Conservation (phyloP, 2,113 vertebrate species). For the Dolichallabes microphthalmus region DNA sequence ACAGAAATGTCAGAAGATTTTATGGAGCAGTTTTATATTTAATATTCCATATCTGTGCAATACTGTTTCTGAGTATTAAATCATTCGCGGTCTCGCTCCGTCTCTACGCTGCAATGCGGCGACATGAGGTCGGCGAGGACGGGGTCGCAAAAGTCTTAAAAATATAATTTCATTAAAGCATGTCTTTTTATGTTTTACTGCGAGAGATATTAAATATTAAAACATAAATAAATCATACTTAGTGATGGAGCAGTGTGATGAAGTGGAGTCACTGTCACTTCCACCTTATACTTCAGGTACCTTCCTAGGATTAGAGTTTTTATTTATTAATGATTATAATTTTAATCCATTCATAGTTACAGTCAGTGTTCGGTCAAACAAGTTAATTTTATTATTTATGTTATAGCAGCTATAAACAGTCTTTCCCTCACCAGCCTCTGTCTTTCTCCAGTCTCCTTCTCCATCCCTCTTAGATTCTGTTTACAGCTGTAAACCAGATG, state of each 20-base stretch:
- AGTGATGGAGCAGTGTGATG: not conserved
- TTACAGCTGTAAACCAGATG: no score
- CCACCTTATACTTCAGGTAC: not conserved
- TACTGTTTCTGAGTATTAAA: not conserved
- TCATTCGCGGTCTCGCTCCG: not conserved
- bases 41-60: not conserved
- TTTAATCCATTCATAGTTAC: not conserved
- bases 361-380: not conserved
- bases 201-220: not conserved
- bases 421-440: not conserved
- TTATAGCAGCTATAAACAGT: not conserved
- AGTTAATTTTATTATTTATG: not conserved
- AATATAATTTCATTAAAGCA: not conserved
- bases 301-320: not conserved
- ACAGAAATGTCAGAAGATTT: not conserved
- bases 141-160: not conserved
- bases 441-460: not conserved
- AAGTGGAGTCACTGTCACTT: not conserved
- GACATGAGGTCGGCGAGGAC: not conserved
- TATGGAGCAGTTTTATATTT: not conserved
- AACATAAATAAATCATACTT: not conserved
- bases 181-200: not conserved
- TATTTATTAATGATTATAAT: not conserved
- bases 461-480: no score
- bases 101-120: not conserved